Evolutionary conservation across 2,888 invertebrate species (phyloP), one percentile per base, ranked within the genome.

Genomic region (Cataglyphis livida): DNA sequence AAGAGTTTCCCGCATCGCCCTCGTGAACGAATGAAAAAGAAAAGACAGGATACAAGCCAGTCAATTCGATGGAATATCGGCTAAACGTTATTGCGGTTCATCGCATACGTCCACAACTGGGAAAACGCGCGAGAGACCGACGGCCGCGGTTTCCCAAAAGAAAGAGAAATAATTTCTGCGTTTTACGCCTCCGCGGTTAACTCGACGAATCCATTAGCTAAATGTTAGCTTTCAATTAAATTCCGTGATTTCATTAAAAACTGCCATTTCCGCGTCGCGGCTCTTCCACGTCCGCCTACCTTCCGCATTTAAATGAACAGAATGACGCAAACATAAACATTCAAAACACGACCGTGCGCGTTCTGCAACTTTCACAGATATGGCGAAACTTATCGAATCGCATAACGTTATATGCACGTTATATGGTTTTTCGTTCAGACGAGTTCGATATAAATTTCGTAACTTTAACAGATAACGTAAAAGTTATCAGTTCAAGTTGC

Each of bases 61-160:
- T 68, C 66, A 68, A 78, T 79, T 86, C 86, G 82, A 89, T 88
- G 74, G 87, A 89, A 87, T 89, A 89, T 89, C 87, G 89, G 70
- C 81, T 84, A 75, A 82, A 82, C 82, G 89, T 89, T 89, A 89
- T 84, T 83, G 82, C 83, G 89, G 83, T 89, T 75, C 81, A 83
- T 83, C 82, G 89, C 84, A 73, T 83, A 79, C 84, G 66, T 41
- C 64, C 74, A 75, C 68, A 78, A 68, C 54, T 68, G 84, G 70
- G 78, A 83, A 87, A 87, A 83, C 84, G 84, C 35, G 35, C 44
- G 38, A 41, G 9, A 61, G 78, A 51, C 10, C 28, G 68, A 6
- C 61, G 68, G 10, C 61, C 61, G 68, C 54, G 59, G 61, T 62
- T 79, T 79, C 71, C n/a, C 61, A 83, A 70, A 18, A 32, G 48